Percentiles rank a stretch among this genome's conserved stretches.
Evolutionary conservation across 2,113 vertebrate genomes (phyloP).

Genomic region (Brachyhypopomus gauderio): DNA sequence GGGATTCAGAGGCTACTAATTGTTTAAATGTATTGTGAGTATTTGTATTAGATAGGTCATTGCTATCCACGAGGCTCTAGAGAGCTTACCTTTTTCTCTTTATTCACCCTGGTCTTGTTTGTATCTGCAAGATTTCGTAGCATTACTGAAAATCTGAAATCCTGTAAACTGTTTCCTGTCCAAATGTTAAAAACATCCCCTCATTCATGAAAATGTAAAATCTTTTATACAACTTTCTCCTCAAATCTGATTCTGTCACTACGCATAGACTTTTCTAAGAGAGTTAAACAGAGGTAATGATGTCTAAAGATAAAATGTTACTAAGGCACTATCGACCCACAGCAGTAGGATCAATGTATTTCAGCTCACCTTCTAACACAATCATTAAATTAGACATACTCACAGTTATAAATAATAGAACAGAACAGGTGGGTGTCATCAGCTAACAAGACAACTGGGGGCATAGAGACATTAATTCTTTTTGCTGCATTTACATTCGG

Average conservation of each 20-base stretch:
- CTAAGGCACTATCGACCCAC: background rate
- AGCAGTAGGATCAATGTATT: background rate
- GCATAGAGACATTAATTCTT: background rate
- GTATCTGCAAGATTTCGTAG: background rate
- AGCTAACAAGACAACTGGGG: background rate
- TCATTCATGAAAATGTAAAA: background rate
- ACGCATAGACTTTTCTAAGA: conserved; percentile 7
- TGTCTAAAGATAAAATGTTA: background rate
- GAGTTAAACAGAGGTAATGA: background rate
- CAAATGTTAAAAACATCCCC: no score
- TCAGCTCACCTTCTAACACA: conserved; percentile 13
- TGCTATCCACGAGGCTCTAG: background rate
- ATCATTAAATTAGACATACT: conserved; percentile 10
- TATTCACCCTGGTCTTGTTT: background rate
- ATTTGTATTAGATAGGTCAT: no score
- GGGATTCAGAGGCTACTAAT: no score
- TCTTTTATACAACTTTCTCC: background rate
- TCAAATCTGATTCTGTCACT: background rate
- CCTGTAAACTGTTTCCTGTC: no score
- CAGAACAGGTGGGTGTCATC: background rate
- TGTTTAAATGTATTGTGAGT: no score
- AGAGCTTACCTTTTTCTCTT: background rate
- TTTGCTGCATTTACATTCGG: background rate
- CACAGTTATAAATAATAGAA: background rate
- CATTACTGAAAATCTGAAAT: no score